Base-by-base conservation (phyloP, 2,113 vertebrate genomes). In the Callionymus lyra region DNA sequence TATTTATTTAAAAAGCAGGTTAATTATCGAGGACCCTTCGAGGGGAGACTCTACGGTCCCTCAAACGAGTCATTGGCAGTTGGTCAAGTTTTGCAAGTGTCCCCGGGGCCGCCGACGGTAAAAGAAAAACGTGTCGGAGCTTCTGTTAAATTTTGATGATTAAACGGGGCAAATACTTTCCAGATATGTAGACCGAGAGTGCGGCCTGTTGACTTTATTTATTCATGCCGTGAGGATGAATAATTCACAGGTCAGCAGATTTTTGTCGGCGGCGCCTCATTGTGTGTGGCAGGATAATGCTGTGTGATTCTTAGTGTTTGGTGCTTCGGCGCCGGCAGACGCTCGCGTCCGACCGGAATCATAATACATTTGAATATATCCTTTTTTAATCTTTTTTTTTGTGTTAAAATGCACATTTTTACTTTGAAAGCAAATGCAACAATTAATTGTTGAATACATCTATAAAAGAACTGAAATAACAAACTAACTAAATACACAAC, bases 191-290 rank as follows among this genome's bases (percentile, higher is more conserved):
- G 64, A 63, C 42, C 68, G 65, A 70, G 56, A 59, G 68, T 38
- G 49, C 59, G 14, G 49, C 53, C 77, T 74, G 73, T 80, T 71
- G 52, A 66, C 74, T 70, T 85, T 73, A 83, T 78, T 83, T 80
- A 86, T 84, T 86, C 75, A 82, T 78, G 56, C 59, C 5, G 34
- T 70, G 67, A 43, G 59, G 54, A 68, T 84, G 59, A 82, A 85
- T 83, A 80, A 83, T 84, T 84, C 74, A 86, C 44, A 21, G 56
- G 69, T 84, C 80, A 80, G 75, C 75, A 78, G 44, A 27, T 80
- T 80, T 76, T 74, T 67, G 58, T 79, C 51, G 42, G 47, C 49
- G 36, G 47, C 57, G 44, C 65, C 55, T 72, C 44, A 63, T 74
- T 58, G 74, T 69, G 65, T 68, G 64, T 68, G 70, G 65, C 67